phyloP scores from a whole-genome alignment of 2,797 vertebrate species.

The Clamator glandarius region DNA sequence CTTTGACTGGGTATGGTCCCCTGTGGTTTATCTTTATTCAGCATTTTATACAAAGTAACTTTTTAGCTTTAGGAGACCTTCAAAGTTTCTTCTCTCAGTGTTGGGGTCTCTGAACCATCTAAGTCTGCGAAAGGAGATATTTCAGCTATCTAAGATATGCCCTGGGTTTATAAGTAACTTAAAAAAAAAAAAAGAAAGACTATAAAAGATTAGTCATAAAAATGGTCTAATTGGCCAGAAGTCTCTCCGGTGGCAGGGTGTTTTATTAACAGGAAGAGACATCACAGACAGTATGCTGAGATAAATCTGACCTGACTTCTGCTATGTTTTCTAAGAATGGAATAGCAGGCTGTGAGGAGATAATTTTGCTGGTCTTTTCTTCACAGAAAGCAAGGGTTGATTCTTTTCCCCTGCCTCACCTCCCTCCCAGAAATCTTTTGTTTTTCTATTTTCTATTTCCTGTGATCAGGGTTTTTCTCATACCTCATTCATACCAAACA shows the following conservation, averaged over 20 bases:
- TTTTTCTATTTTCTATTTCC: constrained; percentile 69
- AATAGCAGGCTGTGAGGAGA: constrained; percentile 12
- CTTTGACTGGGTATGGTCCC: constrained; percentile 16
- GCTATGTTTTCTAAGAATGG: constrained; percentile 54
- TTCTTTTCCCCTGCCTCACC: neutral
- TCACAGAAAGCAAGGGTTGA: neutral
- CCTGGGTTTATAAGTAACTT: constrained; percentile 30
- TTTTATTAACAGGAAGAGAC: constrained; percentile 72
- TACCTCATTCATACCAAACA: constrained; percentile 58
- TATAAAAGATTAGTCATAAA: constrained; percentile 56
- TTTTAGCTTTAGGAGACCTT: constrained; percentile 52
- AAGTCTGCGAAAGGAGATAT: constrained; percentile 34
- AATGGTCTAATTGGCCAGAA: constrained; percentile 69
- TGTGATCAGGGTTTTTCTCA: constrained; percentile 56
- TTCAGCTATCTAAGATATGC: constrained; percentile 43
- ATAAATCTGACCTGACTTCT: constrained; percentile 47
- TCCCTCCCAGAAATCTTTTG: constrained; percentile 29
- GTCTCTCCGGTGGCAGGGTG: constrained; percentile 37
- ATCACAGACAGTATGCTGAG: constrained; percentile 50
- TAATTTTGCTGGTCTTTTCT: constrained; percentile 34
- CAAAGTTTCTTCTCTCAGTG: constrained; percentile 21
- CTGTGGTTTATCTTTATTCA: constrained; percentile 44
- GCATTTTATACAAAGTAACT: constrained; percentile 41
- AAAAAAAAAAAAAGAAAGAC: neutral
- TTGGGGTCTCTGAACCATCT: constrained; percentile 32